phyloP scores from a whole-genome alignment of 2,797 vertebrate genomes.

The Todus mexicanus region DNA sequence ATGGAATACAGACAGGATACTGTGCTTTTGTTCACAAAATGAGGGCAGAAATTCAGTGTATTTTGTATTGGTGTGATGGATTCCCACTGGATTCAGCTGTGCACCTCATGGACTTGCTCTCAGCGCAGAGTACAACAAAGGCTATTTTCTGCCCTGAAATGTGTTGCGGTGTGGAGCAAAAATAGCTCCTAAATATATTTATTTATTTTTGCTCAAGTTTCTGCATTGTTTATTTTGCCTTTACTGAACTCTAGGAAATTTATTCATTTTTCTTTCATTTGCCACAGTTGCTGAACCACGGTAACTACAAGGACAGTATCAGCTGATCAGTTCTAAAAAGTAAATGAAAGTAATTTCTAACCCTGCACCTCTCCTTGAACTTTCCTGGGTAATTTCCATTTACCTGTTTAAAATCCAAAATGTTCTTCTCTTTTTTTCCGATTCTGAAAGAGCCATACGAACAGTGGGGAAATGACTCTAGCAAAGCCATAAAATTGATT shows the following conservation, averaged over 20 bases:
- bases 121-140: background rate
- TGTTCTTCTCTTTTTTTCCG: background rate
- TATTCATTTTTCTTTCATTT: background rate
- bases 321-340: background rate
- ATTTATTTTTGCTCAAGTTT: background rate
- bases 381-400: background rate
- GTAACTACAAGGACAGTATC: background rate
- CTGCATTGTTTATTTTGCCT: background rate
- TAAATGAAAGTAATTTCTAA: background rate
- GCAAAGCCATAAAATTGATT: background rate
- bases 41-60: background rate
- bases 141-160: background rate
- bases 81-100: background rate
- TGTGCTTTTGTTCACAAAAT: background rate
- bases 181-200: background rate
- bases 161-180: background rate
- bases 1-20: background rate
- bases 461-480: background rate
- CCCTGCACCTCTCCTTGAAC: background rate
- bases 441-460: background rate
- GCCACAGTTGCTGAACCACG: background rate
- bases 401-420: background rate
- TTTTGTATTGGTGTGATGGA: background rate
- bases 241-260: background rate
- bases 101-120: background rate